Conservation (phyloP, 37 sponge, comb jelly and placozoan genomes). For the Axinella damicornis region DNA sequence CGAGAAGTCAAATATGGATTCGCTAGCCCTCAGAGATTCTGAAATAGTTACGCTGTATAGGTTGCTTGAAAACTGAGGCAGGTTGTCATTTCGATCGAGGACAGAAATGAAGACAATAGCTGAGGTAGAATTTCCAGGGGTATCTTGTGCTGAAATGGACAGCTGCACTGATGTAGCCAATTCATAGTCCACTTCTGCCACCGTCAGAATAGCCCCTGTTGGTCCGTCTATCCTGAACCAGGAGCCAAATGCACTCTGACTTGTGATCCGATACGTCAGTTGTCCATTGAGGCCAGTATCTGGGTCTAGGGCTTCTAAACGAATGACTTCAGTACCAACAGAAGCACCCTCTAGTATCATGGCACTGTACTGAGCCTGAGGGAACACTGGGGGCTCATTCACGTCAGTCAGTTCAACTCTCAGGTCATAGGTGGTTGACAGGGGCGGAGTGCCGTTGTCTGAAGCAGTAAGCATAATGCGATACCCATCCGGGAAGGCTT, state of each 20-base stretch:
- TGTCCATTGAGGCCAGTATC: slow-evolving; percentile 38
- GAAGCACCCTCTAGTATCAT: slow-evolving; percentile 51
- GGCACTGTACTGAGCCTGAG: not conserved
- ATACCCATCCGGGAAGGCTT: slow-evolving; percentile 47
- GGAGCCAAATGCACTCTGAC: not conserved
- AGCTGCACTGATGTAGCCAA: not conserved
- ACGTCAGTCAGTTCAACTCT: slow-evolving; percentile 29
- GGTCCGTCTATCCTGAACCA: slow-evolving; percentile 39
- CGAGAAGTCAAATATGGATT: slow-evolving; percentile 56
- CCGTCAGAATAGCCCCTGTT: slow-evolving; percentile 44
- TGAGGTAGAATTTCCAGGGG: not conserved
- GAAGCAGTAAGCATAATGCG: slow-evolving; percentile 46
- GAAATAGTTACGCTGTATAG: slow-evolving; percentile 21
- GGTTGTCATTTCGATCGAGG: slow-evolving; percentile 54
- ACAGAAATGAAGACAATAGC: slow-evolving; percentile 42
- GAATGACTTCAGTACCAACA: slow-evolving; percentile 32
- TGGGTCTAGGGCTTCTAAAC: slow-evolving; percentile 33
- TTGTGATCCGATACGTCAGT: slow-evolving; percentile 37
- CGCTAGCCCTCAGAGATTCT: slow-evolving; percentile 9
- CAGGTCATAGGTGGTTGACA: slow-evolving; percentile 12
- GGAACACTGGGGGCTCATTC: slow-evolving; percentile 53
- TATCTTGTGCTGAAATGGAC: slow-evolving; percentile 50
- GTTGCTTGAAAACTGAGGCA: slow-evolving; percentile 53
- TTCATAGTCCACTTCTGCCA: slow-evolving; percentile 40
- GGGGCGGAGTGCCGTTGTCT: slow-evolving; percentile 43